Evolutionary conservation across 2,888 invertebrate genomes (phyloP), one percentile per base, ranked within the genome.

Genomic region (Heliconius erato): DNA sequence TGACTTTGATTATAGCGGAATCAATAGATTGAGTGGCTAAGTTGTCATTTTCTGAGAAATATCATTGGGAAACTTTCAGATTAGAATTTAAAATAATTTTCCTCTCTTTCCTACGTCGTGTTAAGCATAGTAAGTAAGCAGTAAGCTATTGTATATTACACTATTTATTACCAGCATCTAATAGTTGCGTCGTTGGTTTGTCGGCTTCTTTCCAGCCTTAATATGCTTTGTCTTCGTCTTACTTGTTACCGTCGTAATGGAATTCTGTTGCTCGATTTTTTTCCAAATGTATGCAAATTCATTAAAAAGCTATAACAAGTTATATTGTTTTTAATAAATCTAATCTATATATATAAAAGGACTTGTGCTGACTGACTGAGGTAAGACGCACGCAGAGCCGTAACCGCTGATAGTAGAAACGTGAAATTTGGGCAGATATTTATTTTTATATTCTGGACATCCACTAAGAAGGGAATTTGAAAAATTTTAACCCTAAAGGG

Each of bases 41-140:
- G 44, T 78, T 74, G 3, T 23, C 68, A 74, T 80, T 78, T 35
- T 32, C 72, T 67, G 4, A 71, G 65, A 79, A 82, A 71, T 54
- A 44, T 69, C 69, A 40, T 74, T 65, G 68, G 65, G 26, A 74
- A 80, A 79, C 74, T 54, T 19, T 23, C 0, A 23, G 54, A 54
- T 19, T 4, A 54, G 2, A 54, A 54, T 23, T 54, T 23, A 54
- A 54, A 23, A 2, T 54, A 19, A 7, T 54, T 19, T 54, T 54
- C 6, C 6, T 54, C 7, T 19, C 54, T 19, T 28, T 19, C 19
- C 54, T 54, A 6, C 7, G 3, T 7, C 19, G 23, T 54, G 2
- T 54, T 54, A 54, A 7, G 19, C 23, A 7, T 54, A 23, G 54
- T 54, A 23, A 54, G 19, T 54, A 54, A 2, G 44, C 44, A 44